Percentiles rank a stretch among this genome's conserved stretches.
phyloP scores from a whole-genome alignment of 2,113 vertebrate species.

The Chinchilla lanigera region DNA sequence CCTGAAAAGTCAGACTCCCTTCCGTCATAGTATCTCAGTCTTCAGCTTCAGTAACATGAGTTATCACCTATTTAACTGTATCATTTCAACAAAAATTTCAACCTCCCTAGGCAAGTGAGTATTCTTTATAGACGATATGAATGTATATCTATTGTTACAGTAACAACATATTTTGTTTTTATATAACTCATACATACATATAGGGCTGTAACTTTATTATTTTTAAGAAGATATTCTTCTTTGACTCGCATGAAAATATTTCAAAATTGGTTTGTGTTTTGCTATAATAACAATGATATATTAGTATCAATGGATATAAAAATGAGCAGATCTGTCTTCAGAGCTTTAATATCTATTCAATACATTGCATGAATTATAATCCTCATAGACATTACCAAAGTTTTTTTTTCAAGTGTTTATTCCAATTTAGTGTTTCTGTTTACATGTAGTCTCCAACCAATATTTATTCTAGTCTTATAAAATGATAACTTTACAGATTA shows the following conservation, averaged over 20 bases:
- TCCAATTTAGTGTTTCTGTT: not conserved
- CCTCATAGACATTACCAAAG: not conserved
- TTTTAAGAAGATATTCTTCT: not conserved
- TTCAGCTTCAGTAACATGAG: not conserved
- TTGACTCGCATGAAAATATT: not conserved
- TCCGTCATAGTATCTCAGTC: not conserved
- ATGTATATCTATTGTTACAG: not conserved
- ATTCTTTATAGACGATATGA: not conserved
- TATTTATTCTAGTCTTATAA: not conserved
- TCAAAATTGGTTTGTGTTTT: not conserved
- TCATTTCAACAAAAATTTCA: not conserved
- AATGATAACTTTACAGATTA: not conserved
- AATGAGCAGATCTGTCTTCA: not conserved
- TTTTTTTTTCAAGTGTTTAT: not conserved
- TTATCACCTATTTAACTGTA: not conserved
- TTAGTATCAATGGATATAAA: not conserved
- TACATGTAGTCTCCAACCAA: not conserved
- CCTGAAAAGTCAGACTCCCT: not conserved
- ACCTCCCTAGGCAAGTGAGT: not conserved
- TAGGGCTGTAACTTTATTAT: not conserved
- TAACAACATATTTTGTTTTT: not conserved
- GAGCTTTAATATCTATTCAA: not conserved
- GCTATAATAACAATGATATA: not conserved
- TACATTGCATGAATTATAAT: not conserved
- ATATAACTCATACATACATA: not conserved